phyloP scores from a whole-genome alignment of 2,888 invertebrate species.

The Torymus aiolomorphi region DNA sequence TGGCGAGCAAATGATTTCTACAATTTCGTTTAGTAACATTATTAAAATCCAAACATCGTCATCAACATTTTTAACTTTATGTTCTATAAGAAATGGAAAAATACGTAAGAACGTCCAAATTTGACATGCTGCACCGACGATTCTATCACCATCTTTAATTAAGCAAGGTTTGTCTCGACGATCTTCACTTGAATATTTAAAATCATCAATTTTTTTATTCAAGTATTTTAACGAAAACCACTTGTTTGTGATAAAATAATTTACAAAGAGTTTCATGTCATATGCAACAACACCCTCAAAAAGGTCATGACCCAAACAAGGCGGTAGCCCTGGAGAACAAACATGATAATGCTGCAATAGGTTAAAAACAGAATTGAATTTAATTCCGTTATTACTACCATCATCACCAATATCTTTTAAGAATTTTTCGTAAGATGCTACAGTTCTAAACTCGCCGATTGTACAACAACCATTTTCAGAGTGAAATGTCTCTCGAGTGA shows the following conservation, averaged over 20 bases:
- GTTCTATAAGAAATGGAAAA: constrained; percentile 55
- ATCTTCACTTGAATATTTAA: constrained; percentile 51
- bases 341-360: constrained; percentile 50
- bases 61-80: constrained; percentile 49
- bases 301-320: constrained; percentile 58
- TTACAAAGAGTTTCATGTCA: constrained; percentile 44
- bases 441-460: constrained; percentile 9
- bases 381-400: constrained; percentile 51
- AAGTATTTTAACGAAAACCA: constrained; percentile 54
- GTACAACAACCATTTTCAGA: neutral
- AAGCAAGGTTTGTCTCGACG: constrained; percentile 53
- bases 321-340: constrained; percentile 54
- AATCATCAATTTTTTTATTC: constrained; percentile 39
- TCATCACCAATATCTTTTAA: neutral
- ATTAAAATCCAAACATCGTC: constrained; percentile 58
- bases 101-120: constrained; percentile 50
- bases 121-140: constrained; percentile 56
- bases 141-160: constrained; percentile 3
- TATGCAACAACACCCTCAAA: constrained; percentile 50
- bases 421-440: constrained; percentile 23
- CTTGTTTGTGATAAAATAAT: constrained; percentile 46
- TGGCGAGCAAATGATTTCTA: too few relatives aligned
- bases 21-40: too few relatives aligned
- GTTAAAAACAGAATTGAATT: constrained; percentile 58
- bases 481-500: constrained; percentile 6